phyloP scores from a whole-genome alignment of 2,888 invertebrate genomes.

The Stictocephala bisonia region DNA sequence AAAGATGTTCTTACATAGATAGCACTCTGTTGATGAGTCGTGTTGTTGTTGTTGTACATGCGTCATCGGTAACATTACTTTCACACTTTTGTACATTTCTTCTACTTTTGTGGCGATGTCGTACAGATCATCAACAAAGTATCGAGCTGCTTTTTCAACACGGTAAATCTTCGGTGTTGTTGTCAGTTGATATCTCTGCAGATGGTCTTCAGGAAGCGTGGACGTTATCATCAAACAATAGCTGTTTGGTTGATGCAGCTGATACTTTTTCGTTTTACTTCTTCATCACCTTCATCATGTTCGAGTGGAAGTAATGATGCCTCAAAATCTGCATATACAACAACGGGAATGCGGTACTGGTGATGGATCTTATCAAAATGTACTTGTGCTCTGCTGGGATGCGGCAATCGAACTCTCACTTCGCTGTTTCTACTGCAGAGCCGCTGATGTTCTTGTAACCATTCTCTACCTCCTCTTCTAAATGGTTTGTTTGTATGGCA shows the following conservation, averaged over 20 bases:
- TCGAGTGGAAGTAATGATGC: neutral
- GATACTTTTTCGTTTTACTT: neutral
- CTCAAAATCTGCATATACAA: constrained; percentile 24
- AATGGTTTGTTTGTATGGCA: neutral
- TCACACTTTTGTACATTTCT: neutral
- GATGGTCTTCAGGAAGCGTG: neutral
- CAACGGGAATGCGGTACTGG: constrained; percentile 7
- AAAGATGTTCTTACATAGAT: neutral
- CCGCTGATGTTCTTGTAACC: neutral
- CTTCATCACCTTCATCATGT: neutral
- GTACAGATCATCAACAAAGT: constrained; percentile 17
- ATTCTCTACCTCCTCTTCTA: neutral
- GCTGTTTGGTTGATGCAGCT: constrained; percentile 15
- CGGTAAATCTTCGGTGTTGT: neutral
- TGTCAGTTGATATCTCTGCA: neutral
- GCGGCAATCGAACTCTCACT: neutral
- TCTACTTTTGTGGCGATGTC: constrained; percentile 14
- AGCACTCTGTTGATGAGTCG: neutral
- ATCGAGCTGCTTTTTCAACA: constrained; percentile 2
- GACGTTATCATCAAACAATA: constrained; percentile 22
- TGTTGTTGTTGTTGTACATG: neutral
- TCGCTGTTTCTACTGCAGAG: neutral
- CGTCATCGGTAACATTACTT: neutral
- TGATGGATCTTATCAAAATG: constrained; percentile 4
- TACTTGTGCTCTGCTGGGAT: neutral